Conservation (phyloP, 2,797 vertebrate species). For the Pelochelys cantorii region DNA sequence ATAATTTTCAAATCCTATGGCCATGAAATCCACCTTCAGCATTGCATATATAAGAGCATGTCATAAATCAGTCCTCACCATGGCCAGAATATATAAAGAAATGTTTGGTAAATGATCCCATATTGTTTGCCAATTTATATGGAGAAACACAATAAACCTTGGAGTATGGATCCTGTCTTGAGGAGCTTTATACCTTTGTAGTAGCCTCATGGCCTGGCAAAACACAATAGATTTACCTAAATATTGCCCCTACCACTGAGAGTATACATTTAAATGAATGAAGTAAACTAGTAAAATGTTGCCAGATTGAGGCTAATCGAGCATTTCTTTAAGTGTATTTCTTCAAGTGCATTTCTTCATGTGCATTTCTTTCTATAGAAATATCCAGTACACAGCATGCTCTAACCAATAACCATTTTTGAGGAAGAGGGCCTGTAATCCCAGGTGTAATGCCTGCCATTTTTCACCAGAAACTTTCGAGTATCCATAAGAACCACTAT, state of each 20-base stretch:
- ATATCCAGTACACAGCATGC: neutral
- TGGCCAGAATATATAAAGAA: neutral
- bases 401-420: neutral
- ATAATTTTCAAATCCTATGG: too few species aligned
- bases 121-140: neutral
- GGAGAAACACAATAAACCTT: neutral
- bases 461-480: neutral
- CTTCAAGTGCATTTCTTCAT: neutral
- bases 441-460: neutral
- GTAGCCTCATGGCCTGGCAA: too few species aligned
- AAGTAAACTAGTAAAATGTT: neutral
- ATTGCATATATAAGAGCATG: neutral
- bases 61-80: neutral
- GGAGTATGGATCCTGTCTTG: neutral
- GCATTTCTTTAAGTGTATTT: neutral
- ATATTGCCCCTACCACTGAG: neutral
- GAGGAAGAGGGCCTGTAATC: neutral
- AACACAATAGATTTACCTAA: neutral
- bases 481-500: neutral
- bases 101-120: neutral
- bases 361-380: neutral
- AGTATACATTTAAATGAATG: neutral
- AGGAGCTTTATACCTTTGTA: too few species aligned
- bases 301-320: neutral
- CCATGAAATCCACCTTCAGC: neutral